Evolutionary conservation across 2,888 invertebrate genomes (phyloP).

Genomic region (Caprella mutica): DNA sequence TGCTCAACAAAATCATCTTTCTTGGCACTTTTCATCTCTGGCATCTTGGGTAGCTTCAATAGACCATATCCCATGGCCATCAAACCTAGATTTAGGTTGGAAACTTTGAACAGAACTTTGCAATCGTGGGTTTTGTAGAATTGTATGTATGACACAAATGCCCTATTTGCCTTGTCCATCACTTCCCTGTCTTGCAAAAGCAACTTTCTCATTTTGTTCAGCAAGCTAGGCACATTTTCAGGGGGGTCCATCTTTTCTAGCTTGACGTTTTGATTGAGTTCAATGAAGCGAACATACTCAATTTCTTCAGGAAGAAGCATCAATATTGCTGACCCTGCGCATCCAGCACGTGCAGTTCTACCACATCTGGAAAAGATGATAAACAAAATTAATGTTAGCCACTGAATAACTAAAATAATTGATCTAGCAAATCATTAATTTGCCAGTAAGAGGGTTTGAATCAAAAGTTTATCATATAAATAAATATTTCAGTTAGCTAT

Average conservation of each 20-base stretch:
- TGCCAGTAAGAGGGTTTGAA: too few species aligned
- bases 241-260: conserved; percentile 38
- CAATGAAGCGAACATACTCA: conserved; percentile 78
- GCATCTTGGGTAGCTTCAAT: conserved; percentile 84
- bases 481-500: too few species aligned
- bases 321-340: conserved; percentile 72
- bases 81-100: conserved; percentile 73
- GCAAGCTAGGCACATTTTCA: conserved; percentile 28
- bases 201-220: conserved; percentile 50
- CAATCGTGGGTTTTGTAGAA: conserved; percentile 95
- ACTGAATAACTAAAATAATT: too few species aligned
- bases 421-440: too few species aligned
- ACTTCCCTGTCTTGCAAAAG: conserved; percentile 60
- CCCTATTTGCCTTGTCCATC: conserved; percentile 76
- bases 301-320: conserved; percentile 76
- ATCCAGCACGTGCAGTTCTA: conserved; percentile 82
- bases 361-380: too few species aligned
- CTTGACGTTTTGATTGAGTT: conserved; percentile 71
- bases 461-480: too few species aligned
- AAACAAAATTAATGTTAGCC: too few species aligned
- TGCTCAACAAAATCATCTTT: conserved; percentile 47
- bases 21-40: conserved; percentile 66
- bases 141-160: conserved; percentile 89
- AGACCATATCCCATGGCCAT: conserved; percentile 82
- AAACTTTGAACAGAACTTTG: conserved; percentile 68